These are phyloP conservation scores for Rotaria sp. DNA, from an alignment of 2,888 invertebrate genomes.

Conservation along the genomic window DNA sequence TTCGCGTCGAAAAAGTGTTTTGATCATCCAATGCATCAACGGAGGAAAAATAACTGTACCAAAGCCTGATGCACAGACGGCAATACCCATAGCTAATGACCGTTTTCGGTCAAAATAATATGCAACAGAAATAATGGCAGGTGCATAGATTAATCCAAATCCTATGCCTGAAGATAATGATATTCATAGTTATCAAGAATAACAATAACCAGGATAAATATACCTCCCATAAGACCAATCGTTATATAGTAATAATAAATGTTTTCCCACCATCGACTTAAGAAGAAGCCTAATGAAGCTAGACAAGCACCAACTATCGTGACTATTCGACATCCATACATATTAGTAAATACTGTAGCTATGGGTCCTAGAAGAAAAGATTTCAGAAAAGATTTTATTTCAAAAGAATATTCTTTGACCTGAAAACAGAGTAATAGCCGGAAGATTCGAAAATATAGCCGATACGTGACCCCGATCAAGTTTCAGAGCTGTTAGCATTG, in stretches of 20 bases:
- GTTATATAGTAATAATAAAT: conserved; percentile 77
- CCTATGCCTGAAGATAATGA: conserved; percentile 67
- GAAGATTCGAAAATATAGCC: background rate
- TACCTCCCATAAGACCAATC: conserved; percentile 81
- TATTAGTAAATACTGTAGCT: conserved; percentile 85
- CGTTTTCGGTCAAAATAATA: conserved; percentile 89
- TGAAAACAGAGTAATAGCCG: conserved; percentile 32
- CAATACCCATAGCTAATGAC: conserved; percentile 80
- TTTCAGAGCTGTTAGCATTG: background rate
- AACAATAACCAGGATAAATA: background rate
- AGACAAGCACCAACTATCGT: conserved; percentile 75
- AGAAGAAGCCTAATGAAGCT: conserved; percentile 69
- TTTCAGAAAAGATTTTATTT: background rate
- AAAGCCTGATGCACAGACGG: conserved; percentile 76
- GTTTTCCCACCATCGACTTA: conserved; percentile 74
- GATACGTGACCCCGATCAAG: background rate
- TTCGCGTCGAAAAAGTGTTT: background rate
- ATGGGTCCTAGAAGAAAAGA: conserved; percentile 69
- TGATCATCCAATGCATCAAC: conserved; percentile 47
- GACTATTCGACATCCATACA: conserved; percentile 81
- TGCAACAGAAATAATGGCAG: conserved; percentile 93
- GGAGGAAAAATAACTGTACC: conserved; percentile 80
- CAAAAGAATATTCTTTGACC: background rate
- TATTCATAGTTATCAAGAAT: background rate
- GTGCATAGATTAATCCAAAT: conserved; percentile 90